Conservation (phyloP, 2,113 vertebrate genomes). For the Epinephelus fuscoguttatus region DNA sequence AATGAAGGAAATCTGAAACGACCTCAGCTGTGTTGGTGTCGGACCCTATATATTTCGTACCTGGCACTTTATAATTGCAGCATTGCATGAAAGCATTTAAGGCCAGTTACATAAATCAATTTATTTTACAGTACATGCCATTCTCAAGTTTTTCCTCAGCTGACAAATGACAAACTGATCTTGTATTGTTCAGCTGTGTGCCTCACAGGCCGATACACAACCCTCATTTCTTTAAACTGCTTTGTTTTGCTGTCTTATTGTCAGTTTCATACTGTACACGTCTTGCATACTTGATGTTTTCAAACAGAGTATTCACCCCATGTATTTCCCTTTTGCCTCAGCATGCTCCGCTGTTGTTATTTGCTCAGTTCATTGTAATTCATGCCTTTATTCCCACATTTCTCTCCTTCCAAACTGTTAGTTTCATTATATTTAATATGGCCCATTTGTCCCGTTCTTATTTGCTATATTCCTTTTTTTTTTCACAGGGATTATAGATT, state of each 20-base stretch:
- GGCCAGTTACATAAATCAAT: background rate
- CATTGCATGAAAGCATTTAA: background rate
- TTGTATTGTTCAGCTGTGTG: background rate
- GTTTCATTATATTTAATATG: conserved; percentile 73
- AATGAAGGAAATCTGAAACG: no score
- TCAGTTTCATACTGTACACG: background rate
- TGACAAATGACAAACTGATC: background rate
- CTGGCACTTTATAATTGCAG: background rate
- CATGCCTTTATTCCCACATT: conserved; percentile 46
- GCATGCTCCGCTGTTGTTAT: conserved; percentile 16
- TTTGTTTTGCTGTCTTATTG: background rate
- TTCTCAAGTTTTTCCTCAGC: background rate
- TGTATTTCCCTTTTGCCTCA: background rate
- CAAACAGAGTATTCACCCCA: background rate
- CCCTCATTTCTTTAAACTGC: background rate
- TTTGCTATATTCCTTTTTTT: conserved; percentile 61
- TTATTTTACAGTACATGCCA: background rate
- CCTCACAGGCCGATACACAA: no score
- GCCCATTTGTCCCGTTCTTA: conserved; percentile 73
- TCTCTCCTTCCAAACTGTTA: conserved; percentile 44
- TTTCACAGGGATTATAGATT: conserved; percentile 55
- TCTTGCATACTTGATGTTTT: background rate
- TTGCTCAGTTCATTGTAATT: conserved; percentile 51
- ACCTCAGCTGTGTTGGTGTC: no score
- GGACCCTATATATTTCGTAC: background rate